These are phyloP conservation scores for Canis aureus DNA, from an alignment of 2,113 vertebrate species.

Conservation along the genomic window DNA sequence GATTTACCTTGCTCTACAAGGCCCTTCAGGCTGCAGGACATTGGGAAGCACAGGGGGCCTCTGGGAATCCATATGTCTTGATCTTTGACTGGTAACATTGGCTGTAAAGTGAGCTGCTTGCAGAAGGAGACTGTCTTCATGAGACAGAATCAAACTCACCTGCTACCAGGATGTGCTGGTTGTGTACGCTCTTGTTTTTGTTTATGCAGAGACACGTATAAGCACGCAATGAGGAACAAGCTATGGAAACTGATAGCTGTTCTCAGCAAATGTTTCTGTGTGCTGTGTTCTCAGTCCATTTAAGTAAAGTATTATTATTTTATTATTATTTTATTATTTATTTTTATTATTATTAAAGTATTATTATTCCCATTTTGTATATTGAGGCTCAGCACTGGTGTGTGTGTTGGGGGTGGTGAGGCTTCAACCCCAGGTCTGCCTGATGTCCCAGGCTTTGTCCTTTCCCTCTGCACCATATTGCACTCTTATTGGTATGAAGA, in stretches of 20 bases:
- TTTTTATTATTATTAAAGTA: neutral
- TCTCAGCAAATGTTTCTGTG: neutral
- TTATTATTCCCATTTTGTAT: too few relatives aligned
- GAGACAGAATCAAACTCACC: neutral
- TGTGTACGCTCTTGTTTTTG: too few relatives aligned
- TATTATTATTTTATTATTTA: too few relatives aligned
- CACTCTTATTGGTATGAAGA: neutral
- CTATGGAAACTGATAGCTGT: accelerated
- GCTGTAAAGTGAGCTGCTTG: neutral
- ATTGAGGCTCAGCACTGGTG: neutral
- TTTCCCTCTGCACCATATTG: neutral
- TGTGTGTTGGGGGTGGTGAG: neutral
- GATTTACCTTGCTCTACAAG: too few relatives aligned
- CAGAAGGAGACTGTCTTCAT: neutral
- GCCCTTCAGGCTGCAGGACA: accelerated
- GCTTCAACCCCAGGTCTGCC: neutral
- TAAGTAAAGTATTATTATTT: neutral
- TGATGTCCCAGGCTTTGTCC: neutral
- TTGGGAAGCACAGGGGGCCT: neutral
- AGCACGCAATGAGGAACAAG: accelerated
- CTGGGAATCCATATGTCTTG: neutral
- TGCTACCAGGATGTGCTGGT: accelerated
- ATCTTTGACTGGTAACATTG: neutral
- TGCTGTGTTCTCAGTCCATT: neutral
- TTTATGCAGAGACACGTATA: neutral